Base-by-base conservation (phyloP, 2,888 invertebrate genomes). In the Callinectes sapidus region DNA sequence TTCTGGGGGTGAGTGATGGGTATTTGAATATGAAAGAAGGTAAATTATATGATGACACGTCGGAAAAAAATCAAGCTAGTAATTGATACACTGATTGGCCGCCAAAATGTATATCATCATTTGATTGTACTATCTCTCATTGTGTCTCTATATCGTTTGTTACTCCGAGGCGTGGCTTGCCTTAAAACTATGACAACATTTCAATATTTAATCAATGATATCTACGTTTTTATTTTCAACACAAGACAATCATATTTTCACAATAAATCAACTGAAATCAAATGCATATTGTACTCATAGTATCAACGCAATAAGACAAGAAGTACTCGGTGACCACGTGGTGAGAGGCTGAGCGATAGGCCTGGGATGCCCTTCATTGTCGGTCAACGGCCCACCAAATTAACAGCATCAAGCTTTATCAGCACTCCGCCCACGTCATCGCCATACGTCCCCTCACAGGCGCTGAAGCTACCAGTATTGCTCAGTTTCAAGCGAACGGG, bases 341-440 rank as follows among this genome's bases (percentile, higher is more conserved):
- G 32, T 71, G 81, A 32, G 81, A 81, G 32, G 81, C 14, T 61
- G 35, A 81, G 71, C 71, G 81, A 81, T 81, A 81, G 81, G 81
- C 81, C 14, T 2, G 13, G 81, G 10, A 28, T 13, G 71, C 71
- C 71, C 28, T 10, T 18, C 32, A 81, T 16, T n/a, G 28, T 35
- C 81, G 81, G 81, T 81, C 81, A 35, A 71, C 28, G 81, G 14
- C 81, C 35, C 35, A 35, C 28, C 32, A 13, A 71, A 71, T 71
- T 71, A 71, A 81, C 35, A 13, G 16, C 35, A 10, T 3, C 35
- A 35, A 18, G 16, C 81, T 81, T 35, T 81, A 81, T 81, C 81
- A 81, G 81, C 81, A 35, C 81, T n/a, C 35, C 35, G 35, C 81
- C 81, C 32, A 2, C 81, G 16, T 16, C 81, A 2, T 3, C 81